Evolutionary conservation across 2,888 invertebrate genomes (phyloP).

Genomic region (Perdita meconis): DNA sequence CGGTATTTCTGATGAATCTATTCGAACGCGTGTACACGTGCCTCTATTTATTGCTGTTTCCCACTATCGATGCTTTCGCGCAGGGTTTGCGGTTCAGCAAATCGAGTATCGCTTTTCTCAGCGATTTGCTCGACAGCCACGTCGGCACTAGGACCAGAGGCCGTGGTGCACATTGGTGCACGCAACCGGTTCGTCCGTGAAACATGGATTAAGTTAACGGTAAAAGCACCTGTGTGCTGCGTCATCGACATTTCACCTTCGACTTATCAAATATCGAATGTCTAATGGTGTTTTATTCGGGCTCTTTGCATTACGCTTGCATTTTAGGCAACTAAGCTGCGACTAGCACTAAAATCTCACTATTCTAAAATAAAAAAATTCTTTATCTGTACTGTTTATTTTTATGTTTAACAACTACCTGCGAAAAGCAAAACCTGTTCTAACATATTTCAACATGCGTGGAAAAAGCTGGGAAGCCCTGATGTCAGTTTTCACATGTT

Average conservation of each 20-base stretch:
- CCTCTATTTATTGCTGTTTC: constrained; percentile 5
- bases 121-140: constrained; percentile 63
- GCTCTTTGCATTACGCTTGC: too few species aligned
- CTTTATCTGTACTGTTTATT: too few species aligned
- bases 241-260: not conserved
- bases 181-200: constrained; percentile 37
- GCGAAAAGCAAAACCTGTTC: too few species aligned
- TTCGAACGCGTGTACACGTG: too few species aligned
- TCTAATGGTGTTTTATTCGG: not conserved
- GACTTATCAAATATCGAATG: constrained; percentile 4
- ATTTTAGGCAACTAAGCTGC: not conserved
- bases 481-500: too few species aligned
- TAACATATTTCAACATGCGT: too few species aligned
- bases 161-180: constrained; percentile 49
- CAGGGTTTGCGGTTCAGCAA: constrained; percentile 24
- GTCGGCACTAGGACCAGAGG: constrained; percentile 53
- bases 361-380: too few species aligned
- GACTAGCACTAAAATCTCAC: too few species aligned
- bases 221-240: constrained; percentile 33
- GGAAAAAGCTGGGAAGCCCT: too few species aligned
- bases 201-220: constrained; percentile 34
- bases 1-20: too few species aligned
- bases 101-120: constrained; percentile 66
- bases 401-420: too few species aligned
- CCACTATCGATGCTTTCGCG: constrained; percentile 31